A percentile compares a stretch with the other conserved stretches of the same genome.
Evolutionary conservation across 2,888 invertebrate genomes (phyloP).

Genomic region (Athalia circularis): DNA sequence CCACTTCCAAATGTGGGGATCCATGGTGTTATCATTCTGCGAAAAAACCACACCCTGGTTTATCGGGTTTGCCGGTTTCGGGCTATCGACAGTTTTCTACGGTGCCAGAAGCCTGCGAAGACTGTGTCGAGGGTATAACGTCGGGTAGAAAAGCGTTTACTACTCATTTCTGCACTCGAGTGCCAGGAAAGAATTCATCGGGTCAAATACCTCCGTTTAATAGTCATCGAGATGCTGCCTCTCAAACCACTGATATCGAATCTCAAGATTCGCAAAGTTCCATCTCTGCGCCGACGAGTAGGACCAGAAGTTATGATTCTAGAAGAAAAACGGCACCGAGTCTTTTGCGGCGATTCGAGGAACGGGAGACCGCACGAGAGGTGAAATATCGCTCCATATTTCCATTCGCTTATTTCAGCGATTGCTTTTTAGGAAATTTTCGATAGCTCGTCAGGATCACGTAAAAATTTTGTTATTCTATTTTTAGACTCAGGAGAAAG

Average conservation of each 20-base stretch:
- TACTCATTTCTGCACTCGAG: conserved; percentile 70
- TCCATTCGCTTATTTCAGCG: too few species aligned
- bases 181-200: conserved; percentile 62
- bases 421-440: too few species aligned
- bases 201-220: conserved; percentile 53
- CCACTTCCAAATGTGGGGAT: conserved; percentile 68
- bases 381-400: neutral
- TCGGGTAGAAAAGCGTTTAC: conserved; percentile 68
- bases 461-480: neutral
- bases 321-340: conserved; percentile 56
- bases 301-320: conserved; percentile 48
- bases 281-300: conserved; percentile 49
- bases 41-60: conserved; percentile 57
- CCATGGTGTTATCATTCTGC: conserved; percentile 74
- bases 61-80: conserved; percentile 60
- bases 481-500: conserved; percentile 21
- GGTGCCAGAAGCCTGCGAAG: conserved; percentile 73
- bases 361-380: conserved; percentile 49
- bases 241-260: conserved; percentile 74
- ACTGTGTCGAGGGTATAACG: conserved; percentile 61
- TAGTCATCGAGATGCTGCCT: conserved; percentile 75
- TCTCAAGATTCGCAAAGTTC: conserved; percentile 55
- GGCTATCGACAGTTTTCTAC: conserved; percentile 64
- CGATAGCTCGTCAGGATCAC: neutral
- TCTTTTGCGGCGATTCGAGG: conserved; percentile 55